phyloP scores from a whole-genome alignment of 2,888 invertebrate species.

The Agriopis aurantiaria region DNA sequence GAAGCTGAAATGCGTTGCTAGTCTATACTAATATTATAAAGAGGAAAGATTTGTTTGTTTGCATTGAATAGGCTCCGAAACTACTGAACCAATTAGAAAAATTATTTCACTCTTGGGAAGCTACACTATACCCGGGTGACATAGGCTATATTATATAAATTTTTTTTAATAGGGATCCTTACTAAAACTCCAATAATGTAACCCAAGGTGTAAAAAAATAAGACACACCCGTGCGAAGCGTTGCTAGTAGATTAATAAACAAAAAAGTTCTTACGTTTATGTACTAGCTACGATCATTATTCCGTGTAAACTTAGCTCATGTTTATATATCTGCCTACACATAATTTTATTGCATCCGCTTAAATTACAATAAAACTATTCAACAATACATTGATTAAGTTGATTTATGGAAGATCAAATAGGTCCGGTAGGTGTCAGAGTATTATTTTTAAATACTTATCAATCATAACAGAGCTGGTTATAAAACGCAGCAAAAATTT shows the following conservation, averaged over 20 bases:
- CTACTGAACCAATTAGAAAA: too few species aligned
- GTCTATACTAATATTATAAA: too few species aligned
- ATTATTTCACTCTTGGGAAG: too few species aligned
- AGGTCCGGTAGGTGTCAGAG: conserved; percentile 20
- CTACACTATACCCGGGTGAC: too few species aligned
- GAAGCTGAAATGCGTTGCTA: too few species aligned
- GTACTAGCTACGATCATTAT: background rate
- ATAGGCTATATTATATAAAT: too few species aligned
- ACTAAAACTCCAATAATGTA: too few species aligned
- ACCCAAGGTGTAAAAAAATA: too few species aligned
- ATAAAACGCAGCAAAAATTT: background rate
- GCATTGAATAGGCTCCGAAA: too few species aligned
- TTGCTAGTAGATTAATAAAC: background rate
- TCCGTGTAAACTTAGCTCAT: conserved; percentile 7
- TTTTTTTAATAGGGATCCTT: too few species aligned
- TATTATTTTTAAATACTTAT: conserved; percentile 2
- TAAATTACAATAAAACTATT: conserved; percentile 25
- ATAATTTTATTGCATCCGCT: conserved; percentile 24
- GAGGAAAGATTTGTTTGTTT: too few species aligned
- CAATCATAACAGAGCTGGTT: conserved; percentile 3
- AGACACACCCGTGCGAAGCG: too few species aligned
- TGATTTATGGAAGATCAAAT: conserved; percentile 18
- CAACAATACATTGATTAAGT: conserved; percentile 17
- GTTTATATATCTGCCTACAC: conserved; percentile 10
- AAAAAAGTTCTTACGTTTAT: background rate